Percentiles rank a stretch among this genome's conserved stretches.
phyloP scores from a whole-genome alignment of 2,888 invertebrate species.

The Adineta ricciae region DNA sequence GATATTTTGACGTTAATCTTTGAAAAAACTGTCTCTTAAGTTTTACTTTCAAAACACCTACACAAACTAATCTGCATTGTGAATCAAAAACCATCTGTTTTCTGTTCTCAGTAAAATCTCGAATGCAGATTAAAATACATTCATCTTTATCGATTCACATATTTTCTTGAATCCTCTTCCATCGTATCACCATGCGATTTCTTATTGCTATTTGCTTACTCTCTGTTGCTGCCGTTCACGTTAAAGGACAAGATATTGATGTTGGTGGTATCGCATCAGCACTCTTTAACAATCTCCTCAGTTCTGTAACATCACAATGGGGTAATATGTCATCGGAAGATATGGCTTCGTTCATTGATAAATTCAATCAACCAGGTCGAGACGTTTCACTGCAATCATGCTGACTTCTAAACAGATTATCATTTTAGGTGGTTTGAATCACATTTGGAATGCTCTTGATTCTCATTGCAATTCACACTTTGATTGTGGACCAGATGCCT shows the following conservation, averaged over 20 bases:
- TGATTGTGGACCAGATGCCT: slow-evolving; percentile 33
- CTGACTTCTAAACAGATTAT: not conserved
- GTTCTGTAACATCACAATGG: not conserved
- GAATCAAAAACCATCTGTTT: not conserved
- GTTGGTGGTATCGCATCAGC: not conserved
- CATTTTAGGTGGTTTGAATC: slow-evolving; percentile 24
- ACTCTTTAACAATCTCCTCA: not conserved
- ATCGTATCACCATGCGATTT: not conserved
- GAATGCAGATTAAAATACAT: not conserved
- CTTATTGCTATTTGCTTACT: not conserved
- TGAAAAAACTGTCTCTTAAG: too few species aligned
- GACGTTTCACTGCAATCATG: too few species aligned
- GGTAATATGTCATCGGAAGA: not conserved
- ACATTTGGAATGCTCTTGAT: slow-evolving; percentile 26
- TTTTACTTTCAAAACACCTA: not conserved
- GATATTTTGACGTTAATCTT: too few species aligned
- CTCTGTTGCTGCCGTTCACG: not conserved
- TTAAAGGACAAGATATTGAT: not conserved
- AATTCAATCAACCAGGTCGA: slow-evolving; percentile 1
- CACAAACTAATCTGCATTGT: not conserved
- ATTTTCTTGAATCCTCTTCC: not conserved
- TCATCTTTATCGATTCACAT: not conserved
- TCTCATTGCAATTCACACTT: slow-evolving; percentile 26
- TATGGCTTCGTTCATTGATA: not conserved
- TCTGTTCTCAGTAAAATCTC: not conserved